phyloP scores from a whole-genome alignment of 2,888 invertebrate species.

The Eledona agricola region DNA sequence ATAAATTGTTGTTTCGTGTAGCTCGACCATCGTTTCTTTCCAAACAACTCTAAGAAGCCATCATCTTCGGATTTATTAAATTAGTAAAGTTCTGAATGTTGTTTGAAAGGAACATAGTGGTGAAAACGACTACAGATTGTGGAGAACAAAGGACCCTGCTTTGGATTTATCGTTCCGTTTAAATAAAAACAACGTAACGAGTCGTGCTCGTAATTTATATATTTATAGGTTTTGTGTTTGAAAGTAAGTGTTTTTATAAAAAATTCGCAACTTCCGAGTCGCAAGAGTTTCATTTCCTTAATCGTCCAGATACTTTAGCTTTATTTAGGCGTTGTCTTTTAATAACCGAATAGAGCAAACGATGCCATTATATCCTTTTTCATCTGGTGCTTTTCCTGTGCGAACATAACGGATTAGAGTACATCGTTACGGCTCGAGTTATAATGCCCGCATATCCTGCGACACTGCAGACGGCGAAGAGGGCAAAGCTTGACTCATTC shows the following conservation, averaged over 20 bases:
- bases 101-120: constrained; percentile 15
- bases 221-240: too few relatives aligned
- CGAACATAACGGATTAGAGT: constrained; percentile 29
- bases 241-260: constrained; percentile 1
- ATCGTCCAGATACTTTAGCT: constrained; percentile 1
- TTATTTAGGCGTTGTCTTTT: constrained; percentile 20
- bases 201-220: too few relatives aligned
- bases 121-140: too few relatives aligned
- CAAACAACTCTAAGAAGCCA: constrained; percentile 11
- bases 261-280: constrained; percentile 3
- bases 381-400: constrained; percentile 21
- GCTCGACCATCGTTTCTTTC: constrained; percentile 11
- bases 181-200: too few relatives aligned
- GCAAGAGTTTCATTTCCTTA: constrained; percentile 21
- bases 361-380: constrained; percentile 27
- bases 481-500: constrained; percentile 34
- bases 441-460: constrained; percentile 37
- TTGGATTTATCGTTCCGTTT: too few relatives aligned
- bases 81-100: constrained; percentile 20
- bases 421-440: constrained; percentile 37
- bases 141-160: too few relatives aligned
- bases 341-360: constrained; percentile 24
- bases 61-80: constrained; percentile 18
- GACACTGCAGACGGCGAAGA: constrained; percentile 30
- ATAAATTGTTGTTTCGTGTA: constrained; percentile 14